phyloP scores from a whole-genome alignment of 1,140 invertebrate genomes.

The Achatina immaculata region DNA sequence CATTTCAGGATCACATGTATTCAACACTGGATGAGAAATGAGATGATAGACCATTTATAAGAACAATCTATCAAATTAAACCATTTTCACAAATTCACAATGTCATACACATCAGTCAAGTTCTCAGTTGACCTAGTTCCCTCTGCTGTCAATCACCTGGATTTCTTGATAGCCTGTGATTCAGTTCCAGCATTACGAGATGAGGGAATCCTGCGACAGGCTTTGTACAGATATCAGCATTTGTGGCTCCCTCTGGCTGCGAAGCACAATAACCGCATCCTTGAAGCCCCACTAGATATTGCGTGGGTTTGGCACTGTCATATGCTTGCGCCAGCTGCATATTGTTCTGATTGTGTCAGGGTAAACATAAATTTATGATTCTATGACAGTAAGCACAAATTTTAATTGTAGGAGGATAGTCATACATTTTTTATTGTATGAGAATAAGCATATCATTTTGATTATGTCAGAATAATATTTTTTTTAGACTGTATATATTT shows the following conservation, averaged over 20 bases:
- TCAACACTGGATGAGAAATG: too few species aligned
- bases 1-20: too few species aligned
- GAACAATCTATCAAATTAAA: too few species aligned
- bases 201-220: conserved; percentile 51
- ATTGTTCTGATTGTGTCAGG: conserved; percentile 70
- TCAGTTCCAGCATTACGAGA: conserved; percentile 42
- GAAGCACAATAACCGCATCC: conserved; percentile 50
- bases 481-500: too few species aligned
- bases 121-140: neutral
- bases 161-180: conserved; percentile 21
- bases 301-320: conserved; percentile 75
- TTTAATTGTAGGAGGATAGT: too few species aligned
- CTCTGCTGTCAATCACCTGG: conserved; percentile 8
- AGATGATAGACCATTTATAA: too few species aligned
- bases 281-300: conserved; percentile 72
- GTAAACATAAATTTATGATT: conserved; percentile 18
- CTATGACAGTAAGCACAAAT: neutral
- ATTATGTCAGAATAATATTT: too few species aligned
- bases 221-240: conserved; percentile 72
- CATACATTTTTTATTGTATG: too few species aligned
- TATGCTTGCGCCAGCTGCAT: conserved; percentile 70
- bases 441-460: too few species aligned
- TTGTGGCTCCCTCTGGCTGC: conserved; percentile 72
- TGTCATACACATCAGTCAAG: neutral
- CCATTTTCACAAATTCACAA: neutral